Evolutionary conservation across 2,113 vertebrate species (phyloP).

Genomic region (Ceratotherium simum): DNA sequence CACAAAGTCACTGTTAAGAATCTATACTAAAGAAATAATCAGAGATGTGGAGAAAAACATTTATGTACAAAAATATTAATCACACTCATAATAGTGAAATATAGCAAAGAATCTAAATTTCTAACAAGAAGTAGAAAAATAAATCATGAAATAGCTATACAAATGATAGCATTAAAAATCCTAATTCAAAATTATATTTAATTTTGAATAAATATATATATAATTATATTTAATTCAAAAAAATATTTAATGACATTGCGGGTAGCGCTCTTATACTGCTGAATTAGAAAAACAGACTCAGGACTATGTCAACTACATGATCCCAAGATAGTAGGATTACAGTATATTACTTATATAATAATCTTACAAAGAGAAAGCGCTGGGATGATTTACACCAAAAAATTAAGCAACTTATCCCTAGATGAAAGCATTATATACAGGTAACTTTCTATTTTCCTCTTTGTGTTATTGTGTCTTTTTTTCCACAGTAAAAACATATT

Average conservation of each 20-base stretch:
- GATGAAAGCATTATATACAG: neutral
- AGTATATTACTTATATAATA: neutral
- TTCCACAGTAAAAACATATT: neutral
- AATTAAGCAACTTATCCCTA: neutral
- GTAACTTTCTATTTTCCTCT: neutral
- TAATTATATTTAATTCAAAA: no score
- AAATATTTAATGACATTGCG: neutral
- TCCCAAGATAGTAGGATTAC: neutral
- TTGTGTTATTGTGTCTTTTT: neutral
- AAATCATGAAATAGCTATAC: neutral
- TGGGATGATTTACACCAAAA: neutral
- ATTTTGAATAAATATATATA: no score
- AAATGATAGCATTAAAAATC: neutral
- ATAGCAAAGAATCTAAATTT: neutral
- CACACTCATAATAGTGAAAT: neutral
- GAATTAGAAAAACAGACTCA: neutral
- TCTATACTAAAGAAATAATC: neutral
- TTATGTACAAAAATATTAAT: neutral
- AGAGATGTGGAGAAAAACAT: neutral
- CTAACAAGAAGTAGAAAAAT: neutral
- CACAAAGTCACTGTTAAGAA: slow-evolving; percentile 9
- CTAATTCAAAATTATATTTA: neutral
- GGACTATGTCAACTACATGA: neutral
- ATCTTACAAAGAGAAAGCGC: neutral
- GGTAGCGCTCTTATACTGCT: neutral